Evolutionary conservation across 37 sponge, comb jelly and placozoan species (phyloP).

Genomic region (Haliclona indistincta): DNA sequence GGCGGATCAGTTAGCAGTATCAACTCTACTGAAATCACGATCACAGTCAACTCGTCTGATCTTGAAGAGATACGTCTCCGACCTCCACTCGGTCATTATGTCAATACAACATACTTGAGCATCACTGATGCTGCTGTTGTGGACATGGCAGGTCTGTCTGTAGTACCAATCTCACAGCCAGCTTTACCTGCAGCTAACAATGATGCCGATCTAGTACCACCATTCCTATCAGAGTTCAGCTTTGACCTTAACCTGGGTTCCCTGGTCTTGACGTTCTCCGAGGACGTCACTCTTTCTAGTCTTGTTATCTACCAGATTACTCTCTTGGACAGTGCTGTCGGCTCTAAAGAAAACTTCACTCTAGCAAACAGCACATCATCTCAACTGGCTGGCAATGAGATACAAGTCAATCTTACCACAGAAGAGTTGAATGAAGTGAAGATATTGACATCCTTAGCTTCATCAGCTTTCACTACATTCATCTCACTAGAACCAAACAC

Average conservation of each 20-base stretch:
- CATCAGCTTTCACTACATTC: conserved; percentile 34
- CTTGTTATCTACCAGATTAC: conserved; percentile 61
- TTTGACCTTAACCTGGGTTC: conserved; percentile 63
- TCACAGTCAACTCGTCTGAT: conserved; percentile 64
- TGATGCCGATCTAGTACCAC: conserved; percentile 81
- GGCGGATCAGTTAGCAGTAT: conserved; percentile 53
- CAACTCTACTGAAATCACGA: conserved; percentile 77
- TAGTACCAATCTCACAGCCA: conserved; percentile 36
- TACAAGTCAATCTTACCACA: conserved; percentile 43
- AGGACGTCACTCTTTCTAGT: conserved; percentile 45
- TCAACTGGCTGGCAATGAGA: conserved; percentile 15
- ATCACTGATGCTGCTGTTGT: conserved; percentile 37
- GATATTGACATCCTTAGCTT: conserved; percentile 48
- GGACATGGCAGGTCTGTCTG: conserved; percentile 76
- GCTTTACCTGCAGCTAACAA: conserved; percentile 33
- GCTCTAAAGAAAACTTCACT: conserved; percentile 25
- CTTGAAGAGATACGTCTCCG: conserved; percentile 62
- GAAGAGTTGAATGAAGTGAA: conserved; percentile 78
- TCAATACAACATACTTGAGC: conserved; percentile 53
- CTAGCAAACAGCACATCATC: conserved; percentile 42
- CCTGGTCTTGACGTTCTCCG: conserved; percentile 73
- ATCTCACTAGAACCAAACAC: conserved; percentile 56
- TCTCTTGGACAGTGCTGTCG: conserved; percentile 40
- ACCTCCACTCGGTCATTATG: conserved; percentile 74
- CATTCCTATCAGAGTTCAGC: conserved; percentile 49